phyloP scores from a whole-genome alignment of 2,113 vertebrate genomes.

The Serilophus lunatus region DNA sequence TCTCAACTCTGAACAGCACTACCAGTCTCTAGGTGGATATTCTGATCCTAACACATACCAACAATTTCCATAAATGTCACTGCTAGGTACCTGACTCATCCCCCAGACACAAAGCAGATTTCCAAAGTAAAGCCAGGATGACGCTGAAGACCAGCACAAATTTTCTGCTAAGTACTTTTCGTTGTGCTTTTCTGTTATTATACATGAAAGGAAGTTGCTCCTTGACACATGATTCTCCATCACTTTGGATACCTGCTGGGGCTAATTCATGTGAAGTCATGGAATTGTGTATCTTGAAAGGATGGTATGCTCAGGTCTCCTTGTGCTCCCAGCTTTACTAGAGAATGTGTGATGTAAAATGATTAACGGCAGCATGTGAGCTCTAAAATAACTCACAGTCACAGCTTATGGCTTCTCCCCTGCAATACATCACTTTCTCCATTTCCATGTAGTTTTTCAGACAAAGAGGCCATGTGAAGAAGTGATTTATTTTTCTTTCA shows the following conservation, averaged over 20 bases:
- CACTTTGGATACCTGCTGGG: neutral
- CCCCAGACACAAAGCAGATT: neutral
- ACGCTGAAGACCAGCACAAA: neutral
- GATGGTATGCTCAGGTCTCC: neutral
- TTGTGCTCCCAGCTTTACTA: neutral
- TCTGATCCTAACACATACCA: neutral
- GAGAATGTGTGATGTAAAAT: neutral
- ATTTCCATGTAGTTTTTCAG: neutral
- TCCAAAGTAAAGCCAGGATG: neutral
- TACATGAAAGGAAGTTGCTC: neutral
- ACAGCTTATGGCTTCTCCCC: neutral
- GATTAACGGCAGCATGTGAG: neutral
- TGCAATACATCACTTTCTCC: neutral
- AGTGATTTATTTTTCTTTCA: neutral
- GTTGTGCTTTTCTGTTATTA: neutral
- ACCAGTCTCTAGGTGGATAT: neutral
- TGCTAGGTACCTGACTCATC: neutral
- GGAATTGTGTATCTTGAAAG: neutral
- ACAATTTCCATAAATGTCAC: constrained; percentile 9
- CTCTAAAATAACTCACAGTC: neutral
- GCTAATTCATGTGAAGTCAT: neutral
- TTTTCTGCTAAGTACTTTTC: neutral
- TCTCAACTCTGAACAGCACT: neutral
- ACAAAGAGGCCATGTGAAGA: neutral
- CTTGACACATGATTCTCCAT: neutral